These are phyloP conservation scores for Atta texana DNA, from an alignment of 1,140 invertebrate genomes.

Conservation along the genomic window DNA sequence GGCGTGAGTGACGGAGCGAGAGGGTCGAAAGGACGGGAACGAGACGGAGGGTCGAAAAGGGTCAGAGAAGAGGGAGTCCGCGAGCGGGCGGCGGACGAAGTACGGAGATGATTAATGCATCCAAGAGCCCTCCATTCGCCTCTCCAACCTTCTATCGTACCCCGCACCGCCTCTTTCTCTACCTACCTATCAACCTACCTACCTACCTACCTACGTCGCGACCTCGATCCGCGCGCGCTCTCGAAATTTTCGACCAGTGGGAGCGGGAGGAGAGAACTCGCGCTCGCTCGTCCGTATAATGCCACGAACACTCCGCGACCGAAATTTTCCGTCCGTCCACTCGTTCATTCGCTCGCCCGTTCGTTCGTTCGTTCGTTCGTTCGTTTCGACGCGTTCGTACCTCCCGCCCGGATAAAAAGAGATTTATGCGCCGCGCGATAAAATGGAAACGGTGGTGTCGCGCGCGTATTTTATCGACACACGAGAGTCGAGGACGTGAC, in stretches of 20 bases:
- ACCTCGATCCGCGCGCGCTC: slow-evolving; percentile 57
- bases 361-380: slow-evolving; percentile 25
- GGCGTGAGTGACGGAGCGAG: slow-evolving; percentile 35
- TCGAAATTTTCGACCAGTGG: slow-evolving; percentile 61
- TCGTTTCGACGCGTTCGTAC: slow-evolving; percentile 47
- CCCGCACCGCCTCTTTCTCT: neutral
- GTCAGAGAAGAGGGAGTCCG: slow-evolving; percentile 60
- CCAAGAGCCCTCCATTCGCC: slow-evolving; percentile 65
- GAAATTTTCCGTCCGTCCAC: slow-evolving; percentile 38
- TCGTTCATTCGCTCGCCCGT: slow-evolving; percentile 21
- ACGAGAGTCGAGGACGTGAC: slow-evolving; percentile 2
- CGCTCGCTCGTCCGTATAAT: slow-evolving; percentile 43
- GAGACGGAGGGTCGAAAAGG: slow-evolving; percentile 59
- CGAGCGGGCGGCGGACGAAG: slow-evolving; percentile 51
- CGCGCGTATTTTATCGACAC: slow-evolving; percentile 39
- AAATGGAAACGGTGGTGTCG: slow-evolving; percentile 29
- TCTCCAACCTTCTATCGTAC: slow-evolving; percentile 32
- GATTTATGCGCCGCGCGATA: slow-evolving; percentile 48
- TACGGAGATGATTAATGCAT: slow-evolving; percentile 75
- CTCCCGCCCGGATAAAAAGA: slow-evolving; percentile 41
- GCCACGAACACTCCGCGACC: slow-evolving; percentile 52
- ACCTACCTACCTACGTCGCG: slow-evolving; percentile 56
- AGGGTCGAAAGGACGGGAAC: slow-evolving; percentile 52
- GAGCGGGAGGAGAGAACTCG: slow-evolving; percentile 12
- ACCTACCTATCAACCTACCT: slow-evolving; percentile 31